Conservation (phyloP, 2,113 vertebrate genomes). For the Lanius ludovicianus region DNA sequence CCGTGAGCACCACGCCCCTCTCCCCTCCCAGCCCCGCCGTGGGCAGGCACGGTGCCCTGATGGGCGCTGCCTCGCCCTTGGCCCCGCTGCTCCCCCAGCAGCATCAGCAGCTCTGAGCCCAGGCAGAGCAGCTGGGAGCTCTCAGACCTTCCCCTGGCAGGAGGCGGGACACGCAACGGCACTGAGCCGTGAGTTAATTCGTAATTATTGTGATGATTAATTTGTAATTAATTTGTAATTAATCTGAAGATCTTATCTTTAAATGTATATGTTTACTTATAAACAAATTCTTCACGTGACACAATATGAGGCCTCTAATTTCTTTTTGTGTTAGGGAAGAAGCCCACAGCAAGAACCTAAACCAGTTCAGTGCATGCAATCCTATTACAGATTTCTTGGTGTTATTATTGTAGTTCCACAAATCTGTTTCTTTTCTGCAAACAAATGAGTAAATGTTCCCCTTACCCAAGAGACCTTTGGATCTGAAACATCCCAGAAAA, state of each 20-base stretch:
- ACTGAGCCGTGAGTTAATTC: background rate
- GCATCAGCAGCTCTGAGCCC: background rate
- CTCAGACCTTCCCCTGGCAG: background rate
- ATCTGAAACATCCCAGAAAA: background rate
- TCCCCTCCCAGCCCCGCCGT: accelerated
- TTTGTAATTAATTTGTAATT: background rate
- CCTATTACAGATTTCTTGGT: background rate
- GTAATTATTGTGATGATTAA: too few relatives aligned
- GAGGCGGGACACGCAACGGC: background rate
- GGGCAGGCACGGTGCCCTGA: background rate
- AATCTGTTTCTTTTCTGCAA: background rate
- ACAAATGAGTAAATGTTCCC: background rate
- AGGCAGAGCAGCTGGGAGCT: background rate
- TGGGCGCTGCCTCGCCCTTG: background rate
- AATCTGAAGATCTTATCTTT: background rate
- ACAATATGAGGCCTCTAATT: background rate
- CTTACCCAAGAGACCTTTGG: background rate
- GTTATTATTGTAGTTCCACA: background rate
- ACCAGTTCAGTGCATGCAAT: background rate
- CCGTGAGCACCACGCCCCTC: background rate
- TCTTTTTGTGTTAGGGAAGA: background rate
- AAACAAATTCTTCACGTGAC: background rate
- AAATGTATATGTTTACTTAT: background rate
- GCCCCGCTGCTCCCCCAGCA: accelerated
- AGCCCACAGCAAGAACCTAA: background rate